Evolutionary conservation across 2,797 vertebrate genomes (phyloP), one percentile per base, ranked within the genome.

Genomic region (Thunnus albacares): DNA sequence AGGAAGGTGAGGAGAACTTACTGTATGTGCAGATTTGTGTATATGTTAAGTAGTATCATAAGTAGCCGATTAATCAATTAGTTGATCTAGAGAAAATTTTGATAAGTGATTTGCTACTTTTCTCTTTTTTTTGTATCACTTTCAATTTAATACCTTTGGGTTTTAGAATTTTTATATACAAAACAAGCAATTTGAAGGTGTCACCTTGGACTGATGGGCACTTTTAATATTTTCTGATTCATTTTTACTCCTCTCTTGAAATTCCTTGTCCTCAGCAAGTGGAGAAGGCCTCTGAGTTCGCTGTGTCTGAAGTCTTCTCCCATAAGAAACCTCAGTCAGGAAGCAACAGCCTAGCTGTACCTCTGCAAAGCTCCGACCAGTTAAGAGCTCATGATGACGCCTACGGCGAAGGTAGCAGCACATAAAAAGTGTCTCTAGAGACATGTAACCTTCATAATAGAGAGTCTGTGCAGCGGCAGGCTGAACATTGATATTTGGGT

Each of bases 371-470:
- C 35, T 45, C 72, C 61, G 96, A 97, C 18, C 95, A 95, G 90
- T 89, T 96, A 78, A 92, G 92, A 77, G 96, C 97, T 93, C 93
- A 96, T 0, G 95, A 96, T 82, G 96, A 97, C 0, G 90, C 96
- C 24, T 95, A 92, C 74, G 84, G 88, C 71, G 97, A 99, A 97
- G 98, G 98, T 98, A 88, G 53, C 51, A 77, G 28, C 8, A 58
- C 18, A 56, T 58, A 22, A 45, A 76, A 56, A 71, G 7, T 2
- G 38, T 58, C 3, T 33, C 5, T n/a, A 22, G 67, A 79, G 65
- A 78, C 24, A 52, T 68, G 51, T n/a, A 79, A 67, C 35, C 55
- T 66, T 55, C 51, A 74, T 73, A 65, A 80, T 17, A 57, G 3
- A 45, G 38, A 45, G 33, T 8, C 10, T 55, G 12, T 68, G 43